Percentiles rank a stretch among this genome's conserved stretches.
Conservation (phyloP, 2,113 vertebrate species). For the Pygoscelis antarcticus region DNA sequence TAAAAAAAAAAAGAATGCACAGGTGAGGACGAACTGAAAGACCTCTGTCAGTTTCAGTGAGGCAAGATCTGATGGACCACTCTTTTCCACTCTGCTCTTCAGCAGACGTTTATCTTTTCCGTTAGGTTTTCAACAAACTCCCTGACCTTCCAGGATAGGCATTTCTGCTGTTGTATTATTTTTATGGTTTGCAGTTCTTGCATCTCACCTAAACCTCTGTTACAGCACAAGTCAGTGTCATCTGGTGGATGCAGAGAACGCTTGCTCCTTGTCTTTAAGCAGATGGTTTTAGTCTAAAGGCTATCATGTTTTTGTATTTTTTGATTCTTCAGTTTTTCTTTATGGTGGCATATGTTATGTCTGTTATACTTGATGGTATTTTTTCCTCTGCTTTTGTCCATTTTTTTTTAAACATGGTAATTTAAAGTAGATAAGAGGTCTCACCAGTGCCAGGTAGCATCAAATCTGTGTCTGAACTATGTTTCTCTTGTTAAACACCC, state of each 20-base stretch:
- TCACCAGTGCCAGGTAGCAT: neutral
- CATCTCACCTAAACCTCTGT: neutral
- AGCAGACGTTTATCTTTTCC: neutral
- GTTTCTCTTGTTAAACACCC: neutral
- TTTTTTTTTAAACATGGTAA: neutral
- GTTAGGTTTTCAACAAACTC: neutral
- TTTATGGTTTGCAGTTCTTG: neutral
- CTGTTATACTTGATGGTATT: neutral
- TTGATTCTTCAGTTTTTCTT: neutral
- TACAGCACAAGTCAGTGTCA: fast-evolving
- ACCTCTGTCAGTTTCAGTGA: neutral
- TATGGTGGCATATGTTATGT: neutral
- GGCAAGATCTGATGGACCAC: neutral
- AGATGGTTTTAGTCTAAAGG: neutral
- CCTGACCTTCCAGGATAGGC: neutral
- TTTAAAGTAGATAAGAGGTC: neutral
- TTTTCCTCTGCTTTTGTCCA: fast-evolving
- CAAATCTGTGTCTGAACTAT: neutral
- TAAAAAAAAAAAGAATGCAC: neutral
- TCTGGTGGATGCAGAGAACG: fast-evolving
- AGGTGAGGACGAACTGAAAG: neutral
- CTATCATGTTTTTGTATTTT: fast-evolving
- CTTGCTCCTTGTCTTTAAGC: neutral
- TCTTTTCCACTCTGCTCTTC: neutral
- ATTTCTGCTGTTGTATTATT: neutral